phyloP scores from a whole-genome alignment of 2,888 invertebrate species.

The Tenthredo distinguenda region DNA sequence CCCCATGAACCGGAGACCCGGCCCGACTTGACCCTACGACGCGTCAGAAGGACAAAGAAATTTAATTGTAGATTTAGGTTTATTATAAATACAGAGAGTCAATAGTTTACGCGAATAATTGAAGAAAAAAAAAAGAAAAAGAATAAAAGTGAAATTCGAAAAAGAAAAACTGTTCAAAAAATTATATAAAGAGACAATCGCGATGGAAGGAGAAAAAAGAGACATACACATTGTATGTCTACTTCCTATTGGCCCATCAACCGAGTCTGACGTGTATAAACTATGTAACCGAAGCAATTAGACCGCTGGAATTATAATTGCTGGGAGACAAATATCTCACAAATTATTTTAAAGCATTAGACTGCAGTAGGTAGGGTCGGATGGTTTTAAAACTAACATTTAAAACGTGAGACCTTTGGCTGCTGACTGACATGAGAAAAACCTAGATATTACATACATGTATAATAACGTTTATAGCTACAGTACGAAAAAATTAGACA shows the following conservation, averaged over 20 bases:
- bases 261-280: constrained; percentile 1
- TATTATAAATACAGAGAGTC: background rate
- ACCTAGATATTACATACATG: background rate
- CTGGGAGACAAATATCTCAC: background rate
- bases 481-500: background rate
- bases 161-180: background rate
- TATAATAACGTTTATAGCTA: background rate
- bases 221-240: background rate
- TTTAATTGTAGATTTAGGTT: constrained; percentile 11
- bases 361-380: background rate
- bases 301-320: background rate
- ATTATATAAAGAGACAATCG: background rate
- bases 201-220: background rate
- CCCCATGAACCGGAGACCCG: constrained; percentile 85
- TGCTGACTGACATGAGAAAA: background rate
- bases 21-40: constrained; percentile 78
- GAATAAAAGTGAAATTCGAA: background rate
- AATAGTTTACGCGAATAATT: background rate
- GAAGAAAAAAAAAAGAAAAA: background rate
- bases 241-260: background rate
- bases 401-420: background rate
- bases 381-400: background rate
- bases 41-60: constrained; percentile 72
- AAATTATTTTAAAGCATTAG: background rate
- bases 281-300: background rate